These are phyloP conservation scores for Sporophila hypoxantha DNA, from an alignment of 2,113 vertebrate species.

Conservation along the genomic window DNA sequence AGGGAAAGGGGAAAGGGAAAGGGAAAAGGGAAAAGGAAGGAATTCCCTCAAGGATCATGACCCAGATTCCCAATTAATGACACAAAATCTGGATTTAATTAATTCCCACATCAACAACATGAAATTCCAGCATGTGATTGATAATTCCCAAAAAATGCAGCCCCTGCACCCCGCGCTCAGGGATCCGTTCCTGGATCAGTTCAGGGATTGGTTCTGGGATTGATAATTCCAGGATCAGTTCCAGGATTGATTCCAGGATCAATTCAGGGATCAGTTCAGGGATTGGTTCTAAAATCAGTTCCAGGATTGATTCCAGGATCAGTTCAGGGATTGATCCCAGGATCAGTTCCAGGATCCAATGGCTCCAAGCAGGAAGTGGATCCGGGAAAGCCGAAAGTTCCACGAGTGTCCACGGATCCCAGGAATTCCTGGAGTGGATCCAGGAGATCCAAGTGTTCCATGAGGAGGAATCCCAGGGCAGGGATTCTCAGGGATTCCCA, in stretches of 20 bases:
- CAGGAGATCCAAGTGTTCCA: not conserved
- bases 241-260: fast-evolving
- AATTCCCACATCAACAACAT: not conserved
- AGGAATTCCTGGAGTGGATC: too few species aligned
- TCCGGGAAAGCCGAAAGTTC: not conserved
- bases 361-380: not conserved
- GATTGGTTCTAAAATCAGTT: not conserved
- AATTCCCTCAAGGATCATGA: not conserved
- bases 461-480: not conserved
- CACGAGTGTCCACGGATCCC: too few species aligned
- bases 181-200: not conserved
- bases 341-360: fast-evolving
- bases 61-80: not conserved
- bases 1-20: too few species aligned
- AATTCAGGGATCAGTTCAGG: not conserved
- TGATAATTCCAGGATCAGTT: not conserved
- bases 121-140: not conserved
- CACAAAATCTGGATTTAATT: not conserved
- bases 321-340: fast-evolving
- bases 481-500: not conserved
- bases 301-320: fast-evolving
- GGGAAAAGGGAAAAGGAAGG: not conserved
- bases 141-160: not conserved
- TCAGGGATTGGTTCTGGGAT: not conserved
- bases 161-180: not conserved